Conservation (phyloP, 2,113 vertebrate genomes). For the Nyctibius bracteatus region DNA sequence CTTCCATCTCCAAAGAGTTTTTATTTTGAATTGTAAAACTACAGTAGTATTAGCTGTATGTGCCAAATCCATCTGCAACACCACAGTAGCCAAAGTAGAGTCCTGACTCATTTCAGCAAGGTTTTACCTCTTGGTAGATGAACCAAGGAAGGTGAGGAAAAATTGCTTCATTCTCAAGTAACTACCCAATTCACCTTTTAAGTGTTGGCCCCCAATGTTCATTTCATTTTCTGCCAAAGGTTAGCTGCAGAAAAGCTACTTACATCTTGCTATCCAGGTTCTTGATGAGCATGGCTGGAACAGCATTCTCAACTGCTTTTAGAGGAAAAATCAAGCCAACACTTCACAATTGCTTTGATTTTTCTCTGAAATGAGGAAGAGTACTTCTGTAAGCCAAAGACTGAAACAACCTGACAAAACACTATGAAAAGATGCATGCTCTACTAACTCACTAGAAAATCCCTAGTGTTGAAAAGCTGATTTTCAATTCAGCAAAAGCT, state of each 20-base stretch:
- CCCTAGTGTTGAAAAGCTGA: neutral
- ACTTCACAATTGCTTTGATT: neutral
- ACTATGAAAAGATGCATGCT: neutral
- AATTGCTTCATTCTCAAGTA: neutral
- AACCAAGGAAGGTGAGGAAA: neutral
- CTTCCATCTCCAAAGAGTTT: neutral
- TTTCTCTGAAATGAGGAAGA: neutral
- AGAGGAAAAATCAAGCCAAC: neutral
- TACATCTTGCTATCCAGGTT: neutral
- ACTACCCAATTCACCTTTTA: neutral
- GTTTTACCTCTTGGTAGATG: neutral
- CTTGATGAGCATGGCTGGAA: neutral
- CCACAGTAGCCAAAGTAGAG: neutral
- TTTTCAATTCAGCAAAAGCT: neutral
- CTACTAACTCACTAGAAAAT: neutral
- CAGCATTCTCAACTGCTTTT: neutral
- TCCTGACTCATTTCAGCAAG: neutral
- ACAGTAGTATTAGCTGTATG: neutral
- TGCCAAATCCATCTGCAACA: neutral
- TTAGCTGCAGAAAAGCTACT: neutral
- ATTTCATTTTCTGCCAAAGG: neutral
- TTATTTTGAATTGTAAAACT: conserved; percentile 32
- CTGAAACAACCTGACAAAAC: neutral
- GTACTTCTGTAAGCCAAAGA: neutral
- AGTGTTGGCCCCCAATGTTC: neutral